Percentiles rank a stretch among this genome's conserved stretches.
phyloP scores from a whole-genome alignment of 2,888 invertebrate genomes.

The Neoitamus cyanurus region DNA sequence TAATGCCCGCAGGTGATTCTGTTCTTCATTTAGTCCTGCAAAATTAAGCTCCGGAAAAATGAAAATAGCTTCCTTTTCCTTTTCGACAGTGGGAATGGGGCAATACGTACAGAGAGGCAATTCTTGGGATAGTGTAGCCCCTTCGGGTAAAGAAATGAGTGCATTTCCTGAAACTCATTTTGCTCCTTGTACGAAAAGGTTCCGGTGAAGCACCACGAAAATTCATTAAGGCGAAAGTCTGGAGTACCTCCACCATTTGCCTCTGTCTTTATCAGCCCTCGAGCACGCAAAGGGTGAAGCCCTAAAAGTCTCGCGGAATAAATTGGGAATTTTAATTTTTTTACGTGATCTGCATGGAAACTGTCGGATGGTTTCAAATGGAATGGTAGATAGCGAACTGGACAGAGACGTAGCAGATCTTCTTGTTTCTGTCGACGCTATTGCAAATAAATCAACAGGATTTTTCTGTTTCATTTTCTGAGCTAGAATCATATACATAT shows the following conservation, averaged over 20 bases:
- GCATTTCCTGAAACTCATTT: conserved; percentile 6
- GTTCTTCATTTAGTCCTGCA: conserved; percentile 44
- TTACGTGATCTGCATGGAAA: conserved; percentile 29
- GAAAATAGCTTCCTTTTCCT: not conserved
- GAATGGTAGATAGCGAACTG: not conserved
- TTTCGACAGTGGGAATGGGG: not conserved
- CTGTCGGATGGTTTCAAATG: not conserved
- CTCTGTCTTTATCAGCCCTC: not conserved
- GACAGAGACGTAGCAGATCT: not conserved
- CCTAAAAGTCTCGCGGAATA: not conserved
- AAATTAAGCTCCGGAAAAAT: conserved; percentile 43
- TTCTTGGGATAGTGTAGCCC: not conserved
- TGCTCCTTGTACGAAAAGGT: not conserved
- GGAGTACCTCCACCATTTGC: not conserved
- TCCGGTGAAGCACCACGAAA: not conserved
- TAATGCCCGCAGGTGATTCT: conserved; percentile 43
- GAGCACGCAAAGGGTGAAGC: conserved; percentile 9
- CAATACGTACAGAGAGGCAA: not conserved
- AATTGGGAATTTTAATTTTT: conserved; percentile 22
- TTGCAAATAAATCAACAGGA: not conserved
- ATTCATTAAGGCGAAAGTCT: conserved; percentile 10
- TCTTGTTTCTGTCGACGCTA: not conserved
- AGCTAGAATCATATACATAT: too few relatives aligned
- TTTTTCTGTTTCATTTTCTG: not conserved
- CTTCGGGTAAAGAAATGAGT: not conserved